Percentiles rank a stretch among this genome's conserved stretches.
Evolutionary conservation across 92 coral and sea anemone genomes (phyloP).

Genomic region (Epizoanthus fatuus): DNA sequence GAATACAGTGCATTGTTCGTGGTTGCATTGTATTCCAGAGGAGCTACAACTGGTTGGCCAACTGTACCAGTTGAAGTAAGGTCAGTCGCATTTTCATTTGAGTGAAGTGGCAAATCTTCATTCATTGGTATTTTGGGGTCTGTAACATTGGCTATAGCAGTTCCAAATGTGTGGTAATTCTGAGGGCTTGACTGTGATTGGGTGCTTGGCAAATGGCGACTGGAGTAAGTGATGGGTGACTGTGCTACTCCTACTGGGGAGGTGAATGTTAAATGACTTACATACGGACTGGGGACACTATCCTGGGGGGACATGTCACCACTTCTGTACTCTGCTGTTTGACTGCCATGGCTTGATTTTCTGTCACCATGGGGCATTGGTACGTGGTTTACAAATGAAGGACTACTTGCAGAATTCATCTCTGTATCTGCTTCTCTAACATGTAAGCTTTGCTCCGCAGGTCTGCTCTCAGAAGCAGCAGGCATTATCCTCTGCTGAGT

Average conservation of each 20-base stretch:
- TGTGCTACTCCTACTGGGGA: constrained; percentile 3
- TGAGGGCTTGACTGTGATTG: neutral
- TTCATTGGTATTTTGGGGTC: neutral
- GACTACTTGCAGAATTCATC: too few relatives aligned
- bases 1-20: constrained; percentile 25
- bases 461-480: neutral
- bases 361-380: neutral
- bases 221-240: neutral
- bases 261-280: constrained; percentile 25
- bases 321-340: neutral
- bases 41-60: neutral
- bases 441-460: neutral
- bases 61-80: neutral
- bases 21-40: neutral
- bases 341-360: neutral
- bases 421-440: neutral
- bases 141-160: neutral
- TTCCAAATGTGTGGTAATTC: neutral
- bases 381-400: neutral
- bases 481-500: neutral
- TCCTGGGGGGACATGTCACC: constrained; percentile 11
- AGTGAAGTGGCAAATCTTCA: neutral
- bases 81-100: neutral
- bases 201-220: neutral
- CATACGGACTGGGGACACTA: constrained; percentile 5